Evolutionary conservation across 2,888 invertebrate species (phyloP).

Genomic region (Pogonocherus hispidulus): DNA sequence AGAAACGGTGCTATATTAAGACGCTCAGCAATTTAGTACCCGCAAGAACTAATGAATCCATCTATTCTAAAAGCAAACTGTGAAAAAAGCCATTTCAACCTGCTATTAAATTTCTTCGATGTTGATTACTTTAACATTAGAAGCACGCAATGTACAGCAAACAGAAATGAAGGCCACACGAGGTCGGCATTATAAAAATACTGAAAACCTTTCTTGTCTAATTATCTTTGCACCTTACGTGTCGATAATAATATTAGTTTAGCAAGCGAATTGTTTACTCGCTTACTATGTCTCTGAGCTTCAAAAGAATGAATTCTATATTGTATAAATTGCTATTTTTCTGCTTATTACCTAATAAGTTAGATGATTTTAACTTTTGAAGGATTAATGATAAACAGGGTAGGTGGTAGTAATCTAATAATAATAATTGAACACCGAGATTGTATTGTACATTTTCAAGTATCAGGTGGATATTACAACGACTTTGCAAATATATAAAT

Average conservation of each 20-base stretch:
- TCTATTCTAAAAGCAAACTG: constrained; percentile 31
- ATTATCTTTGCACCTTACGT: constrained; percentile 22
- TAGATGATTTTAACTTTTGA: too few relatives aligned
- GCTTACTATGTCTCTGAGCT: too few relatives aligned
- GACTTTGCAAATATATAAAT: too few relatives aligned
- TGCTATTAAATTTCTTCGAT: constrained; percentile 38
- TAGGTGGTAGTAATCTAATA: too few relatives aligned
- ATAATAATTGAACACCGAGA: too few relatives aligned
- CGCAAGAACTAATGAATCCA: constrained; percentile 21
- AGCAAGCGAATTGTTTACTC: background rate
- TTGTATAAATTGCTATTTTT: too few relatives aligned
- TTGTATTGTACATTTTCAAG: too few relatives aligned
- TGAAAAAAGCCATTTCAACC: constrained; percentile 42
- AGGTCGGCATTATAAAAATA: constrained; percentile 47
- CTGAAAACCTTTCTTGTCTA: constrained; percentile 33
- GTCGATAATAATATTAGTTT: constrained; percentile 14
- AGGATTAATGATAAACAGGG: too few relatives aligned
- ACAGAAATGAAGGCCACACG: constrained; percentile 49
- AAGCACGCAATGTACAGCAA: constrained; percentile 47
- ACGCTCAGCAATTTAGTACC: background rate
- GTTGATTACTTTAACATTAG: constrained; percentile 48
- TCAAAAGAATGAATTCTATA: too few relatives aligned
- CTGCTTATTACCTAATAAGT: too few relatives aligned
- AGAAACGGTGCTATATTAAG: background rate
- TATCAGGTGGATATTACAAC: too few relatives aligned